phyloP scores from a whole-genome alignment of 2,888 invertebrate species.

The Aleiodes alternator region DNA sequence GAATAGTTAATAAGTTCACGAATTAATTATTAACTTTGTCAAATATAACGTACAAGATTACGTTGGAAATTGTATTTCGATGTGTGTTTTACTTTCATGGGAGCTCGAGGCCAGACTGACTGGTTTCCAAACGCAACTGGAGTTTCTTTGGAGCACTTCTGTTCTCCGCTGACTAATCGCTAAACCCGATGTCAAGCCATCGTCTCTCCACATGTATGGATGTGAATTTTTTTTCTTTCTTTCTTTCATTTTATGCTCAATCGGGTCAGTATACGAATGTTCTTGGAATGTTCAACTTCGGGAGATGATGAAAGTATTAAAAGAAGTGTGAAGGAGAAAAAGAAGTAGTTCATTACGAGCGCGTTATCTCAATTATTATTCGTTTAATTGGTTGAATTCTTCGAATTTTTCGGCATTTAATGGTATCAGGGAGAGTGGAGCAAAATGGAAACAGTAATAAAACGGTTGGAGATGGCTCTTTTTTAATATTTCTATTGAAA shows the following conservation, averaged over 20 bases:
- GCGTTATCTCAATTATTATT: neutral
- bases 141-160: slow-evolving; percentile 34
- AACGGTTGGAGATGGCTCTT: too few species aligned
- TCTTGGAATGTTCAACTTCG: slow-evolving; percentile 6
- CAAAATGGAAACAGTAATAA: too few species aligned
- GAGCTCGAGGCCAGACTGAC: slow-evolving; percentile 51
- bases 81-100: slow-evolving; percentile 45
- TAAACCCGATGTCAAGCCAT: slow-evolving; percentile 28
- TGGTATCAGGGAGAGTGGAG: too few species aligned
- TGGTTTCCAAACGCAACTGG: slow-evolving; percentile 38
- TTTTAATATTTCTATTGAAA: too few species aligned
- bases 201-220: slow-evolving; percentile 44
- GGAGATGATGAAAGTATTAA: neutral
- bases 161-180: slow-evolving; percentile 54
- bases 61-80: neutral
- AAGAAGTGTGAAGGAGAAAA: neutral
- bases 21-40: neutral
- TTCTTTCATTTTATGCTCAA: slow-evolving; percentile 34
- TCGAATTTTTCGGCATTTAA: too few species aligned
- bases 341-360: too few species aligned
- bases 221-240: slow-evolving; percentile 1
- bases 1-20: neutral
- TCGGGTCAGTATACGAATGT: slow-evolving; percentile 39
- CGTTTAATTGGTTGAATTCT: too few species aligned
- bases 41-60: neutral